Percentiles rank a stretch among this genome's conserved stretches.
phyloP scores from a whole-genome alignment of 2,113 vertebrate species.

The Gymnarchus niloticus region DNA sequence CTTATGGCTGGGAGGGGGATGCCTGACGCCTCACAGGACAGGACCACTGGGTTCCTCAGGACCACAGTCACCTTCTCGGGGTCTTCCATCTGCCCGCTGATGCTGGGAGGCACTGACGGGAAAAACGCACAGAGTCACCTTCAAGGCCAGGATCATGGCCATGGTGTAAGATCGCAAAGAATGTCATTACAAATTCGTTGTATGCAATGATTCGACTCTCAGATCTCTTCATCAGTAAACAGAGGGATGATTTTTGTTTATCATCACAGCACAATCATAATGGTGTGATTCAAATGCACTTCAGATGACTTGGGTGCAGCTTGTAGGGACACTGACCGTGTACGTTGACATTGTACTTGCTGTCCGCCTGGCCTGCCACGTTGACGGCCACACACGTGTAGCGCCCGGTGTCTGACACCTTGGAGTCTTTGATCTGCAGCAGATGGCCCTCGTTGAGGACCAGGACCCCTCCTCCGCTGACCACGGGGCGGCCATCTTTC shows the following conservation, averaged over 20 bases:
- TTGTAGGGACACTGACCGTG: slow-evolving; percentile 66
- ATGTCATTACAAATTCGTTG: not conserved
- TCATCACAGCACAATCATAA: not conserved
- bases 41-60: slow-evolving; percentile 79
- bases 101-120: slow-evolving; percentile 75
- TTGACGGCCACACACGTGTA: slow-evolving; percentile 87
- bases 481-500: slow-evolving; percentile 75
- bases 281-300: not conserved
- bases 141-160: not conserved
- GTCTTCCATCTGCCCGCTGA: slow-evolving; percentile 60
- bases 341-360: slow-evolving; percentile 77
- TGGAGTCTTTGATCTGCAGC: slow-evolving; percentile 67
- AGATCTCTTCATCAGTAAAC: not conserved
- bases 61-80: slow-evolving; percentile 83
- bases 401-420: slow-evolving; percentile 76
- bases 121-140: not conserved
- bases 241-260: not conserved
- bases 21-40: slow-evolving; percentile 84
- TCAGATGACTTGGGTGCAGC: not conserved
- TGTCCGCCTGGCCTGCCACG: slow-evolving; percentile 81
- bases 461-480: slow-evolving; percentile 44
- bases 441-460: slow-evolving; percentile 65
- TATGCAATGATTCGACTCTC: not conserved
- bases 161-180: not conserved
- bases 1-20: slow-evolving; percentile 82